phyloP scores from a whole-genome alignment of 2,113 vertebrate genomes.

The Antigone vipio region DNA sequence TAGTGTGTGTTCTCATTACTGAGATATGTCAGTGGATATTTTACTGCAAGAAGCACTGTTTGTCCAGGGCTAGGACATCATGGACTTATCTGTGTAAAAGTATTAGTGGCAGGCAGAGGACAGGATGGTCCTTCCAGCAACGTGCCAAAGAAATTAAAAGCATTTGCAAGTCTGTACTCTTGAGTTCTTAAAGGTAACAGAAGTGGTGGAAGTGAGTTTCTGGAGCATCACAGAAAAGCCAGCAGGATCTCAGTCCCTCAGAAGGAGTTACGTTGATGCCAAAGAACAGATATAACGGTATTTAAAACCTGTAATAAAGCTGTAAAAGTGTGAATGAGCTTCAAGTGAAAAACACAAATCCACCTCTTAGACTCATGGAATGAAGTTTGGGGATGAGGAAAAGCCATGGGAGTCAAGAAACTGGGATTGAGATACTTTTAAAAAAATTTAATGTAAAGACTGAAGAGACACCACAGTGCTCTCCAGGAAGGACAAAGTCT shows the following conservation, averaged over 20 bases:
- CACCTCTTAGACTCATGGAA: neutral
- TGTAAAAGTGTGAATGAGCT: neutral
- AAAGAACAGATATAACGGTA: neutral
- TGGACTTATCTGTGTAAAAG: neutral
- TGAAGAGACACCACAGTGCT: neutral
- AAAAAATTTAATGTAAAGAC: neutral
- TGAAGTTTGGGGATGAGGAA: neutral
- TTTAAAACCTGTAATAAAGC: neutral
- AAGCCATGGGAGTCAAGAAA: neutral
- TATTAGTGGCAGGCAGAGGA: neutral
- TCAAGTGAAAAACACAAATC: neutral
- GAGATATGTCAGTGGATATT: neutral
- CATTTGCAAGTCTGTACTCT: neutral
- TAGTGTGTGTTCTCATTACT: neutral
- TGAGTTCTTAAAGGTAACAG: neutral
- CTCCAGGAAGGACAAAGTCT: neutral
- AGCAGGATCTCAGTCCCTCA: neutral
- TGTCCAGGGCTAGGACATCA: neutral
- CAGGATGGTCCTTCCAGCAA: neutral
- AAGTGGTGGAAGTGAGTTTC: neutral
- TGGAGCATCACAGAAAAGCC: neutral
- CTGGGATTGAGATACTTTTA: neutral
- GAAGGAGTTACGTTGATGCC: neutral
- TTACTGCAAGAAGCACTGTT: neutral
- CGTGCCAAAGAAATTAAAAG: neutral